Conservation (phyloP, 2,113 vertebrate species). For the Cavia porcellus region DNA sequence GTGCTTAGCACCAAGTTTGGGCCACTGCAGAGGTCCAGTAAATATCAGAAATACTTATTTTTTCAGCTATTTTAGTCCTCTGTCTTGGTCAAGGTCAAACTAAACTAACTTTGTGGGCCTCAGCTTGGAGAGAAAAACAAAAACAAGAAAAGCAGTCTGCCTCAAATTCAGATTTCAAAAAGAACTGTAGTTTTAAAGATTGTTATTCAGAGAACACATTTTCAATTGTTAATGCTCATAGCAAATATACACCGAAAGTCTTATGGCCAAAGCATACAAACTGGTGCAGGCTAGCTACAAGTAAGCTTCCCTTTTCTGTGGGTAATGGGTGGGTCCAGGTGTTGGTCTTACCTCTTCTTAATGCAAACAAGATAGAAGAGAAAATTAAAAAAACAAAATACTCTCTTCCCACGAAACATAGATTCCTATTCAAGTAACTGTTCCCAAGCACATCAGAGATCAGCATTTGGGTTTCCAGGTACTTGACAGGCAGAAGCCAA, state of each 20-base stretch:
- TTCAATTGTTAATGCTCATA: background rate
- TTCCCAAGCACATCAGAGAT: background rate
- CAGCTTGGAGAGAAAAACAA: background rate
- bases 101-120: constrained; percentile 37
- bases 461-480: background rate
- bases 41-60: background rate
- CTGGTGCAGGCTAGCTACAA: background rate
- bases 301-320: constrained; percentile 11
- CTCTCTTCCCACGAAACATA: background rate
- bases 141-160: background rate
- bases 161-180: constrained; percentile 32
- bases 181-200: constrained; percentile 28
- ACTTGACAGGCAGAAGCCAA: background rate
- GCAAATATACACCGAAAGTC: constrained; percentile 12
- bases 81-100: background rate
- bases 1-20: background rate
- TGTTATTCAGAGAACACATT: background rate
- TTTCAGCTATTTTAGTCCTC: constrained; percentile 7
- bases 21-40: background rate
- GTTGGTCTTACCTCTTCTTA: background rate
- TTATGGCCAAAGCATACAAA: background rate
- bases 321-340: background rate
- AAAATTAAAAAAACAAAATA: background rate
- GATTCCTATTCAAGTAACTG: constrained; percentile 15
- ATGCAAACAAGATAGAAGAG: constrained; percentile 38